Conservation (phyloP, 2,888 invertebrate genomes). For the Pristionchus arcanus region DNA sequence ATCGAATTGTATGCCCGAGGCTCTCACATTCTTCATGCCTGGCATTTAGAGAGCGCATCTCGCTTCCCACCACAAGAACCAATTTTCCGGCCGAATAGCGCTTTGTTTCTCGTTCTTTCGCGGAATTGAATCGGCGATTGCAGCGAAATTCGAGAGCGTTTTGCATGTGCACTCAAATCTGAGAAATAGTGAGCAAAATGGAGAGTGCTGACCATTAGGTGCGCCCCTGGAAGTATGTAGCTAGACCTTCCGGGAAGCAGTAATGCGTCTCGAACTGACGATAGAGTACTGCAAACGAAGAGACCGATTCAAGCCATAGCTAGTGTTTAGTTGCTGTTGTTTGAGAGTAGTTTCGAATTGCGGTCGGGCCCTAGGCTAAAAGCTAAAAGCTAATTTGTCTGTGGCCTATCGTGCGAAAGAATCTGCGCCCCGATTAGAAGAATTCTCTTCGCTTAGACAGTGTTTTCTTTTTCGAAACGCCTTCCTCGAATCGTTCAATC, state of each 20-base stretch:
- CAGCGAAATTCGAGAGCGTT: background rate
- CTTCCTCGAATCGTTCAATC: no score
- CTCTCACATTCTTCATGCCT: background rate
- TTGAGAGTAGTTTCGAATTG: background rate
- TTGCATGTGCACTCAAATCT: no score
- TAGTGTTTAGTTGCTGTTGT: background rate
- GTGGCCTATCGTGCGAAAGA: background rate
- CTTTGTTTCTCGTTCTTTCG: background rate
- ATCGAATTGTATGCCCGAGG: background rate
- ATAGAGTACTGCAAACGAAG: no score
- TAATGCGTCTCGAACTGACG: no score
- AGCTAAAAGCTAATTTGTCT: slow-evolving; percentile 20
- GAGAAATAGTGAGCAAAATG: no score
- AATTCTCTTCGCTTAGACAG: no score
- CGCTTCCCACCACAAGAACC: background rate
- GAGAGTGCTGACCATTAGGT: background rate
- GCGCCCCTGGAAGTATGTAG: background rate
- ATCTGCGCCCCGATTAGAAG: background rate
- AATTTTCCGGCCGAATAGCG: slow-evolving; percentile 4
- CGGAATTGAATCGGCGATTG: slow-evolving; percentile 20
- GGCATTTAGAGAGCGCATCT: slow-evolving; percentile 21
- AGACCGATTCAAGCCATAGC: no score
- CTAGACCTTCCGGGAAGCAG: background rate
- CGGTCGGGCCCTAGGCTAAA: background rate
- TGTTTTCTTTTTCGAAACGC: no score